Evolutionary conservation across 2,797 vertebrate species (phyloP).

Genomic region (Cetoscarus ocellatus): DNA sequence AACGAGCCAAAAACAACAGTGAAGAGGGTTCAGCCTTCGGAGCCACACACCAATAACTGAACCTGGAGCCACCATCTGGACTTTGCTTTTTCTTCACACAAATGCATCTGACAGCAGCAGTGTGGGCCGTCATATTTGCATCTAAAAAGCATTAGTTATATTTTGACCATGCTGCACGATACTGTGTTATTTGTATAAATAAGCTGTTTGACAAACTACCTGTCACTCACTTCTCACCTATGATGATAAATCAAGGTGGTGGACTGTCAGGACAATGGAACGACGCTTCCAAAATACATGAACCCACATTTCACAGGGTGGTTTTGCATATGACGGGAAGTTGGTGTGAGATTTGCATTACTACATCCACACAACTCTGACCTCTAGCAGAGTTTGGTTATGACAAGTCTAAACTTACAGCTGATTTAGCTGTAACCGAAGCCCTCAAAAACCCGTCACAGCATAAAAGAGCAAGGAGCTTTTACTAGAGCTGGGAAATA

Average conservation of each 20-base stretch:
- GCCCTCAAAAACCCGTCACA: slow-evolving; percentile 10
- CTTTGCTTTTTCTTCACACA: slow-evolving; percentile 50
- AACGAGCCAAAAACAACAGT: slow-evolving; percentile 57
- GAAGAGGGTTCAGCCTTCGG: slow-evolving; percentile 39
- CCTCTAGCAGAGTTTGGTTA: slow-evolving; percentile 49
- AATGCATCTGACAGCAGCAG: slow-evolving; percentile 29
- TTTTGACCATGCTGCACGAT: slow-evolving; percentile 39
- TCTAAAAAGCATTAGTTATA: slow-evolving; percentile 63
- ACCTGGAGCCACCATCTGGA: slow-evolving; percentile 64
- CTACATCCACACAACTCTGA: slow-evolving; percentile 58
- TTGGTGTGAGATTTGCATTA: slow-evolving; percentile 78
- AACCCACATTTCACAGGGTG: slow-evolving; percentile 20
- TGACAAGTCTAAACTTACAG: slow-evolving; percentile 60
- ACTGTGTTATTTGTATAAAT: slow-evolving; percentile 61
- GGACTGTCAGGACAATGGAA: slow-evolving; percentile 13
- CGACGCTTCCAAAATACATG: slow-evolving; percentile 24
- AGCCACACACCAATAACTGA: slow-evolving; percentile 62
- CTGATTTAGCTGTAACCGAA: slow-evolving; percentile 60
- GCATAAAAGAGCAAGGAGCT: background rate
- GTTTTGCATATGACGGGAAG: slow-evolving; percentile 74
- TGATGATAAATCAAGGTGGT: slow-evolving; percentile 25
- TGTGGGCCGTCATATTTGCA: slow-evolving; percentile 71
- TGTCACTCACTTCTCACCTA: slow-evolving; percentile 32
- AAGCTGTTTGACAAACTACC: slow-evolving; percentile 57
- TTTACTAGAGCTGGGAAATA: background rate